Base-by-base conservation (phyloP, 1,140 invertebrate species). In the Lepeophtheirus salmonis region DNA sequence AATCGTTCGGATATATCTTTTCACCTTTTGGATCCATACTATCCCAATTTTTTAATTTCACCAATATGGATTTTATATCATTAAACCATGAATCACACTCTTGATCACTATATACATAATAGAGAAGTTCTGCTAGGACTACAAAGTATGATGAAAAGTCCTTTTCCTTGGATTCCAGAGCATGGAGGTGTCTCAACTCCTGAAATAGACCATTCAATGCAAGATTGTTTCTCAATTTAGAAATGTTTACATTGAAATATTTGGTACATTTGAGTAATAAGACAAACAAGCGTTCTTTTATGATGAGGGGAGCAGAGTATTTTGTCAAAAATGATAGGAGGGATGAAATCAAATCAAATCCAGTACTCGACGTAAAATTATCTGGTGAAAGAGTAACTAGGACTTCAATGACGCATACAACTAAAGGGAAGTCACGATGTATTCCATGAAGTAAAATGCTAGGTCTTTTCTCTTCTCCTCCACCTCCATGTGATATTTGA, bases 401-500 rank as follows among this genome's bases (percentile, higher is more conserved):
- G 6, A n/a, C n/a, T 41, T 41, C 18, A 20, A 54, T 54, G 52
- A 18, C n/a, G 3, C 17, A n/a, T 1, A 54, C 3, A 2, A 13
- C 52, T 3, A 54, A 23, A 13, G 52, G 52, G 21, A 54, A 54
- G 20, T 54, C 18, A 3, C 20, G 52, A 54, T 20, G 52, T 16
- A 54, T 54, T 2, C 52, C 52, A 20, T 21, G 23, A 2, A 54
- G 52, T 3, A 16, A 24, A 3, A 54, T 16, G 21, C 20, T 17
- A 4, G 52, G 20, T 1, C 52, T 22, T 24, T 26, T 50, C 13
- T 53, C 50, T 2, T 18, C 51, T 56, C 21, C 59, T 12, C 53
- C 53, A n/a, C 59, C 59, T 2, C 59, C 49, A 13, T 61, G 59
- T 12, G 50, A 61, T n/a, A 61, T 22, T 26, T 25, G 16, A 2